phyloP scores from a whole-genome alignment of 2,113 vertebrate species.

The Butorides virescens region DNA sequence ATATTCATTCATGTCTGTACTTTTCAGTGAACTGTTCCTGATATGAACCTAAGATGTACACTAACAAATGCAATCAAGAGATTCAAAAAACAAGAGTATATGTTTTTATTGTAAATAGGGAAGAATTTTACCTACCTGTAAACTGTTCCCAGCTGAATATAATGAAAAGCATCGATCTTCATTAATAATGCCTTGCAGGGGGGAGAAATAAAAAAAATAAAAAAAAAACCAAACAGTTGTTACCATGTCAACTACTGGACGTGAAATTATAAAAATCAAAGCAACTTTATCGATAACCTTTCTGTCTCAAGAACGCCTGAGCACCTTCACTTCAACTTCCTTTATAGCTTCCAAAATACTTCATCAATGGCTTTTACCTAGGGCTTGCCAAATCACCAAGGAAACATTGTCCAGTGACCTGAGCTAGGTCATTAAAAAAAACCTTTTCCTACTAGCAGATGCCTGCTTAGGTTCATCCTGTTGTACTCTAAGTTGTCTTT shows the following conservation, averaged over 20 bases:
- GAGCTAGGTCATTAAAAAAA: not conserved
- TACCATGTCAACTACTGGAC: not conserved
- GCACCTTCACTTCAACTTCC: not conserved
- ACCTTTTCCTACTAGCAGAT: not conserved
- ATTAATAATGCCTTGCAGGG: constrained; percentile 87
- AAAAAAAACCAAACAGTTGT: not conserved
- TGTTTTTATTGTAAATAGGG: not conserved
- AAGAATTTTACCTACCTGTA: constrained; percentile 75
- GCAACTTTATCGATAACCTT: not conserved
- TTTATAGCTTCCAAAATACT: not conserved
- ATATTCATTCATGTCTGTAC: not conserved
- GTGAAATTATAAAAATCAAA: not conserved
- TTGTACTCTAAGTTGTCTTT: not conserved
- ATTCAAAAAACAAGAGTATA: not conserved
- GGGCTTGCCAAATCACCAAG: not conserved
- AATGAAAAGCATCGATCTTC: constrained; percentile 99
- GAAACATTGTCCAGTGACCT: not conserved
- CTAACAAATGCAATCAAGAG: not conserved
- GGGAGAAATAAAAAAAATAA: not conserved
- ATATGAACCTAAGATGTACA: not conserved
- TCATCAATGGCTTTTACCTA: not conserved
- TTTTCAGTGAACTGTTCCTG: not conserved
- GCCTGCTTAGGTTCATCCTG: not conserved
- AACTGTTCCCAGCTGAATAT: constrained; percentile 88
- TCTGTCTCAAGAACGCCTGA: not conserved